phyloP scores from a whole-genome alignment of 2,888 invertebrate species.

The Troglohyphantes excavatus region DNA sequence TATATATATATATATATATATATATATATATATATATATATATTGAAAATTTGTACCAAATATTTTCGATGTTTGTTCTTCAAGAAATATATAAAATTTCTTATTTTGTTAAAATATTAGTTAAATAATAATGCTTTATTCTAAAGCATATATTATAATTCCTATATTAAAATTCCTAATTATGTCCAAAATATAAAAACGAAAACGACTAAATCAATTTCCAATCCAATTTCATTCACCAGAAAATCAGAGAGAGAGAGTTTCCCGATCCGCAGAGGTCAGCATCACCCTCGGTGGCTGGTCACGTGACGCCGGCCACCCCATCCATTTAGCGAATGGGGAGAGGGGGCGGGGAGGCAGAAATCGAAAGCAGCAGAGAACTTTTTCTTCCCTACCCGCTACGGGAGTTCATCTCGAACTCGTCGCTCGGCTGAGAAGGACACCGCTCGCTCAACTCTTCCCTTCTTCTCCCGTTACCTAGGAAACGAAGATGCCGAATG shows the following conservation, averaged over 20 bases:
- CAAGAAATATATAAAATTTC: too few relatives aligned
- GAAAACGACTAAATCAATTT: too few relatives aligned
- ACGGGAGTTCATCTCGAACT: slow-evolving; percentile 47
- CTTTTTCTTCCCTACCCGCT: neutral
- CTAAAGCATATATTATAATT: too few relatives aligned
- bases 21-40: neutral
- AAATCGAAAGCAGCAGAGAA: slow-evolving; percentile 48
- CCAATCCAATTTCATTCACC: neutral
- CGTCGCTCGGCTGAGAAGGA: slow-evolving; percentile 16
- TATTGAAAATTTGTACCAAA: too few relatives aligned
- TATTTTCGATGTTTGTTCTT: too few relatives aligned
- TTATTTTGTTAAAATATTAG: too few relatives aligned
- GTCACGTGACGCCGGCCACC: slow-evolving; percentile 71
- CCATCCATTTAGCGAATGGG: slow-evolving; percentile 65
- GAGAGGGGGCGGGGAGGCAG: slow-evolving; percentile 13
- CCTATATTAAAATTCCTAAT: too few relatives aligned
- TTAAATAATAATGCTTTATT: too few relatives aligned
- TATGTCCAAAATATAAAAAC: too few relatives aligned
- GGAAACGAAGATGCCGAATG: slow-evolving; percentile 57
- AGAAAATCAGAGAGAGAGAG: too few relatives aligned
- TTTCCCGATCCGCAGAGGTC: slow-evolving; percentile 4
- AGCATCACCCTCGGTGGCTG: slow-evolving; percentile 20
- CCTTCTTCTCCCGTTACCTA: slow-evolving; percentile 35
- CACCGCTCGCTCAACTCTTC: neutral
- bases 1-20: slow-evolving; percentile 10